Percentiles rank a stretch among this genome's conserved stretches.
Evolutionary conservation across 1,140 invertebrate genomes (phyloP).

Genomic region (Scaptodrosophila lebanonensis): DNA sequence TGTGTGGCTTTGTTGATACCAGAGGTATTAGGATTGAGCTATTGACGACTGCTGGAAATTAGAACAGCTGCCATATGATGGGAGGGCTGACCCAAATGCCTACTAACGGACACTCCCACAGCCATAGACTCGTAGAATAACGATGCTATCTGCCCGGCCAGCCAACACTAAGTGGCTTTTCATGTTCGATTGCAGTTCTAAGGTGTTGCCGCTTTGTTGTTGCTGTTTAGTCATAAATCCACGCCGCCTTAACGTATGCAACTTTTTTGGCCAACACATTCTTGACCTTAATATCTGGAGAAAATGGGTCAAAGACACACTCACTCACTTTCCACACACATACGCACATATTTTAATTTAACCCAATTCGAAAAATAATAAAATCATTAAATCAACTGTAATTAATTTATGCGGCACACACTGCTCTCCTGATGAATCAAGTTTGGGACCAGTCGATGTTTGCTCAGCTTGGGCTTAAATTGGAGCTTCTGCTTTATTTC

Average conservation of each 20-base stretch:
- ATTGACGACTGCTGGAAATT: constrained; percentile 11
- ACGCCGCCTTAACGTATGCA: constrained; percentile 29
- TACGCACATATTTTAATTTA: not conserved
- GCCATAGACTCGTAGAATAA: constrained; percentile 4
- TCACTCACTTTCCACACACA: constrained; percentile 1
- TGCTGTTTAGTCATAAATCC: constrained; percentile 47
- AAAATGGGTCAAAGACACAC: too few species aligned
- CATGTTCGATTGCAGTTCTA: constrained; percentile 67
- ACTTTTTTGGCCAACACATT: constrained; percentile 22
- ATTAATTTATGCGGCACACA: constrained; percentile 34
- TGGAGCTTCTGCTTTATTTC: not conserved
- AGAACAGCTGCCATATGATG: constrained; percentile 12
- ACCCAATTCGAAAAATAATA: not conserved
- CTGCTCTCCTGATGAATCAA: constrained; percentile 9
- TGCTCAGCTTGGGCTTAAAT: not conserved
- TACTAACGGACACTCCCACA: not conserved
- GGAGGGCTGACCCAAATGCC: constrained; percentile 52
- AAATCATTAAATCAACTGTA: not conserved
- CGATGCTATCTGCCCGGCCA: not conserved
- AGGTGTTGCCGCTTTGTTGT: constrained; percentile 9
- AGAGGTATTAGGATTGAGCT: too few species aligned
- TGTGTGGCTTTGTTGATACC: too few species aligned
- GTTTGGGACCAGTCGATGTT: not conserved
- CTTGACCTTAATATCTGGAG: constrained; percentile 17
- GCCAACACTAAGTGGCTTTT: constrained; percentile 61